A percentile compares a stretch with the other conserved stretches of the same genome.
Evolutionary conservation across 2,888 invertebrate genomes (phyloP).

Genomic region (Sinotaia quadrata): DNA sequence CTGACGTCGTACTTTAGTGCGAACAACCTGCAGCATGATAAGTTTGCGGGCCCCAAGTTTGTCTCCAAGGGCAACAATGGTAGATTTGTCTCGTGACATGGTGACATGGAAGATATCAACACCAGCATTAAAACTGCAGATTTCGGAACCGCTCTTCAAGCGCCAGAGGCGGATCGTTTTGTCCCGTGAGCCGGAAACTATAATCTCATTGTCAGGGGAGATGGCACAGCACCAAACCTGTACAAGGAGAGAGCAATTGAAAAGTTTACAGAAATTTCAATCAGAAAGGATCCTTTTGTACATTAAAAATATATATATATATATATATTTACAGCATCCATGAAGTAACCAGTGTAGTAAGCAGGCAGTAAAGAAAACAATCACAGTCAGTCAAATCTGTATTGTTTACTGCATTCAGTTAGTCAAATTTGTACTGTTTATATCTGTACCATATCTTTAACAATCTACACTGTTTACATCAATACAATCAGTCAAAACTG

Average conservation of each 20-base stretch:
- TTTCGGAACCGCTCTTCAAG: constrained; percentile 64
- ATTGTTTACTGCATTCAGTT: no score
- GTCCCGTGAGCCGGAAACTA: constrained; percentile 71
- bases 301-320: no score
- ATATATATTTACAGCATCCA: no score
- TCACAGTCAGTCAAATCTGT: no score
- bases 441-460: no score
- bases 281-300: no score
- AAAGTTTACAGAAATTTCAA: background rate
- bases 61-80: constrained; percentile 72
- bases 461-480: no score
- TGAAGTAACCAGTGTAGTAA: no score
- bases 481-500: no score
- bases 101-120: constrained; percentile 71
- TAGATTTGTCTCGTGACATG: constrained; percentile 70
- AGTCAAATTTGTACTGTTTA: no score
- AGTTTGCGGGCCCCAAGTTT: constrained; percentile 70
- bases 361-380: no score
- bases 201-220: constrained; percentile 69
- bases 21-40: constrained; percentile 71
- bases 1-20: constrained; percentile 60
- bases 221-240: constrained; percentile 71
- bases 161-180: constrained; percentile 71
- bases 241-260: constrained; percentile 4
- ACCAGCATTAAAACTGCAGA: constrained; percentile 69